A percentile compares a stretch with the other conserved stretches of the same genome.
phyloP scores from a whole-genome alignment of 2,797 vertebrate species.

The Catharus ustulatus region DNA sequence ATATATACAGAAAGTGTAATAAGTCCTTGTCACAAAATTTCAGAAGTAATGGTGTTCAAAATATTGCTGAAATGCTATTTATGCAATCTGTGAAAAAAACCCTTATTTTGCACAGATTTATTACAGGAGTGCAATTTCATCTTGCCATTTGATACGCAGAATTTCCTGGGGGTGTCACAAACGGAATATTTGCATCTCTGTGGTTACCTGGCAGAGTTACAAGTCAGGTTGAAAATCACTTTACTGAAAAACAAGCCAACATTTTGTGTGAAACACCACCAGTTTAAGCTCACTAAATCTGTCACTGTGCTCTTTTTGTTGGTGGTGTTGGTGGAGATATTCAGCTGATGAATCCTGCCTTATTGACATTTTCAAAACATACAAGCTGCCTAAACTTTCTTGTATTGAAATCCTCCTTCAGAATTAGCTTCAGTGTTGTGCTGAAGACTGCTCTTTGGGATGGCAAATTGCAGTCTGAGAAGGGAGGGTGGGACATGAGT shows the following conservation, averaged over 20 bases:
- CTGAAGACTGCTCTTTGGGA: neutral
- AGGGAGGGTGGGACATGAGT: neutral
- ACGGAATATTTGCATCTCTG: neutral
- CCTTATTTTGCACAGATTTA: neutral
- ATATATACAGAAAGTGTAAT: neutral
- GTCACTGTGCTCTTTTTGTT: neutral
- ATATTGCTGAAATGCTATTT: neutral
- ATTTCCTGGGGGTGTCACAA: neutral
- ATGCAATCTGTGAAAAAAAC: neutral
- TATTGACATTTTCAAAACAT: neutral
- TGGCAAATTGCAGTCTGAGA: neutral
- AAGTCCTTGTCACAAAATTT: neutral
- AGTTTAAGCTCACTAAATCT: neutral
- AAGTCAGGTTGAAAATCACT: neutral
- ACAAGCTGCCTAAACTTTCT: neutral
- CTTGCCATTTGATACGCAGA: neutral
- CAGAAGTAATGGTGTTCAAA: neutral
- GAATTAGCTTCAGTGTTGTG: neutral
- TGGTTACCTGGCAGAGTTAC: neutral
- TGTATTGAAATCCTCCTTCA: neutral
- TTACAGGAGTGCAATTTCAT: neutral
- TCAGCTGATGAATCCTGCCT: neutral
- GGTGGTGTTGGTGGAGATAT: neutral
- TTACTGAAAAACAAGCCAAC: neutral
- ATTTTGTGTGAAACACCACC: neutral